A percentile compares a stretch with the other conserved stretches of the same genome.
Conservation (phyloP, 37 sponge, comb jelly and placozoan species). For the Haliclona indistincta region DNA sequence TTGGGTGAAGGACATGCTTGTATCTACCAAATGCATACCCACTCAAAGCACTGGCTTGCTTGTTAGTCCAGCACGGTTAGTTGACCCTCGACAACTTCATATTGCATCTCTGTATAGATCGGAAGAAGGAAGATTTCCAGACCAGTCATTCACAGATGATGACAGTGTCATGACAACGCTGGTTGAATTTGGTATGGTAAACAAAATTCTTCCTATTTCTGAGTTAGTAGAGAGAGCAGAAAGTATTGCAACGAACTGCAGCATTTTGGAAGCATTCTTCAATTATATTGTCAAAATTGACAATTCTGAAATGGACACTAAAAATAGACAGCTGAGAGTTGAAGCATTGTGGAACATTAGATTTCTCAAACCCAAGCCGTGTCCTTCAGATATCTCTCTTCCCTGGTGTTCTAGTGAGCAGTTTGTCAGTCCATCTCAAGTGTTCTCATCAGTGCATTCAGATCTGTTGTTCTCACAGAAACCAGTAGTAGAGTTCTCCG, state of each 20-base stretch:
- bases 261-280: slow-evolving; percentile 13
- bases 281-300: slow-evolving; percentile 19
- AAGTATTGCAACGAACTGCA: too few relatives aligned
- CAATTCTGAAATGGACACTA: too few relatives aligned
- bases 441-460: not conserved
- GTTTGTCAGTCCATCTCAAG: slow-evolving; percentile 17
- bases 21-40: slow-evolving; percentile 29
- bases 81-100: slow-evolving; percentile 15
- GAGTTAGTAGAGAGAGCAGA: slow-evolving; percentile 48
- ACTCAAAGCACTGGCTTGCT: not conserved
- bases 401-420: slow-evolving; percentile 38
- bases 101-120: slow-evolving; percentile 23
- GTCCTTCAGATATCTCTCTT: slow-evolving; percentile 20
- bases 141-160: not conserved
- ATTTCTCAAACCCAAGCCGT: slow-evolving; percentile 24
- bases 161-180: too few relatives aligned
- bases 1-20: slow-evolving; percentile 36
- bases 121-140: slow-evolving; percentile 56
- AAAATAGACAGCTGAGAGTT: slow-evolving; percentile 1
- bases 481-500: slow-evolving; percentile 7
- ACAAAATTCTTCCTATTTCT: slow-evolving; percentile 11
- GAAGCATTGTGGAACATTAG: slow-evolving; percentile 14
- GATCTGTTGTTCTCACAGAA: slow-evolving; percentile 20
- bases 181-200: slow-evolving; percentile 31
- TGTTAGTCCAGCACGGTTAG: slow-evolving; percentile 6